Percentiles rank a stretch among this genome's conserved stretches.
These are phyloP conservation scores for Dendroctonus valens DNA, from an alignment of 1,140 invertebrate species.

Conservation along the genomic window DNA sequence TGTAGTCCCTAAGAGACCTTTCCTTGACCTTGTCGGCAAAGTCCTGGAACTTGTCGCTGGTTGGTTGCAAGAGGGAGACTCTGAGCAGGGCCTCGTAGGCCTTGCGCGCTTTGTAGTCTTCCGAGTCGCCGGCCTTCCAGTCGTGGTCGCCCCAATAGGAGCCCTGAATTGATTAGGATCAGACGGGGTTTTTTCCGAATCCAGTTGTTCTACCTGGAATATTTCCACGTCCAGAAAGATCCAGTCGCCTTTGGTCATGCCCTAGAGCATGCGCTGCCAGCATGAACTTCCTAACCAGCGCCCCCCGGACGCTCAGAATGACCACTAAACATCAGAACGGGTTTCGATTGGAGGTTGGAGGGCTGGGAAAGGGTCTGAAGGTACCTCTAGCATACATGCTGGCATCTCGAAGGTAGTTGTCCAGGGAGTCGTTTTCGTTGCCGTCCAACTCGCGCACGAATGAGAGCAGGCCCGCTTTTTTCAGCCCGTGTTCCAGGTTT, in stretches of 20 bases:
- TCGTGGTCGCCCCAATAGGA: slow-evolving; percentile 78
- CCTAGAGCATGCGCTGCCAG: slow-evolving; percentile 77
- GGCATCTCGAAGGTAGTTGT: slow-evolving; percentile 69
- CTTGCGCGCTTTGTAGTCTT: slow-evolving; percentile 66
- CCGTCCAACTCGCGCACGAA: slow-evolving; percentile 74
- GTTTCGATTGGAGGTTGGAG: no score
- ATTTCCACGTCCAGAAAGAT: slow-evolving; percentile 85
- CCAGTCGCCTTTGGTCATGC: slow-evolving; percentile 85
- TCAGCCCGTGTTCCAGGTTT: slow-evolving; percentile 72
- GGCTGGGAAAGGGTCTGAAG: not conserved
- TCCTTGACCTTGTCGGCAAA: slow-evolving; percentile 72
- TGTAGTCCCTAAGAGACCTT: slow-evolving; percentile 67
- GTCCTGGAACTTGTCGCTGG: slow-evolving; percentile 71
- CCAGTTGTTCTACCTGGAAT: slow-evolving; percentile 62
- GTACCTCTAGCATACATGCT: slow-evolving; percentile 78
- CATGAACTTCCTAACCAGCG: slow-evolving; percentile 79
- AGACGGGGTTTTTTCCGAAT: slow-evolving; percentile 2
- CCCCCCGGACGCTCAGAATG: slow-evolving; percentile 76
- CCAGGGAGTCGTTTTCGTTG: slow-evolving; percentile 67
- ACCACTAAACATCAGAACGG: slow-evolving; percentile 62
- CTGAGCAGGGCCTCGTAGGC: slow-evolving; percentile 75
- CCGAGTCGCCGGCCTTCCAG: slow-evolving; percentile 69
- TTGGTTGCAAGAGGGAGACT: slow-evolving; percentile 73
- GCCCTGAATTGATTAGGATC: slow-evolving; percentile 53
- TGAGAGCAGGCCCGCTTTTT: slow-evolving; percentile 67